Evolutionary conservation across 1,140 invertebrate species (phyloP), one percentile per base, ranked within the genome.

Genomic region (Drosophila sechellia): DNA sequence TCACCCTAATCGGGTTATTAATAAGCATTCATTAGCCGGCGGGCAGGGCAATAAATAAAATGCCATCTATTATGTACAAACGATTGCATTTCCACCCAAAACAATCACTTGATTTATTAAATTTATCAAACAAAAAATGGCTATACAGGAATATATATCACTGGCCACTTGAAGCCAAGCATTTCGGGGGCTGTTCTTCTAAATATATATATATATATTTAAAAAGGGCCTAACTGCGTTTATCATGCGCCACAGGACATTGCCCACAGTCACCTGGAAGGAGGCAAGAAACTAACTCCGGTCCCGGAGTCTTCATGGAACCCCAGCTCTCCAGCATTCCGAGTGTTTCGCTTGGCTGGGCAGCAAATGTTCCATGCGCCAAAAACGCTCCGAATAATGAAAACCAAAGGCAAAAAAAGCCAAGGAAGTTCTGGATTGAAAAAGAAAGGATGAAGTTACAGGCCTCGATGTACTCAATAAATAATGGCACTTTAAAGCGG

Each of bases 231-330:
- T 66, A 63, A 60, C 73, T 74, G 74, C 73, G 79, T 81, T 81
- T 81, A 81, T 81, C 79, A 83, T 81, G 79, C 79, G 76, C 79
- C 79, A 81, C 79, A 81, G 79, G 79, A 81, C 79, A 81, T 81
- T 81, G 79, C 79, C 79, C 79, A 81, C 74, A 70, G 66, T 81
- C 79, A 81, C 79, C 79, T 78, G 76, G 52, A n/a, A 20, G 66
- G 49, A 37, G 42, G 57, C 22, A 13, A 25, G 50, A 35, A 64
- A 52, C 64, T 65, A 69, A 69, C 60, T 52, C 45, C 60, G 31
- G 27, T 48, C 25, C 12, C 34, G 6, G 22, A 25, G 42, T 34
- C 58, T 50, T 20, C 57, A 48, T 27, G 22, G 31, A 46, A 31
- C 5, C 42, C 20, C 42, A 4, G n/a, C 40, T 17, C 12, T 15